Percentiles rank a stretch among this genome's conserved stretches.
phyloP scores from a whole-genome alignment of 2,113 vertebrate species.

The Siniperca knerii region DNA sequence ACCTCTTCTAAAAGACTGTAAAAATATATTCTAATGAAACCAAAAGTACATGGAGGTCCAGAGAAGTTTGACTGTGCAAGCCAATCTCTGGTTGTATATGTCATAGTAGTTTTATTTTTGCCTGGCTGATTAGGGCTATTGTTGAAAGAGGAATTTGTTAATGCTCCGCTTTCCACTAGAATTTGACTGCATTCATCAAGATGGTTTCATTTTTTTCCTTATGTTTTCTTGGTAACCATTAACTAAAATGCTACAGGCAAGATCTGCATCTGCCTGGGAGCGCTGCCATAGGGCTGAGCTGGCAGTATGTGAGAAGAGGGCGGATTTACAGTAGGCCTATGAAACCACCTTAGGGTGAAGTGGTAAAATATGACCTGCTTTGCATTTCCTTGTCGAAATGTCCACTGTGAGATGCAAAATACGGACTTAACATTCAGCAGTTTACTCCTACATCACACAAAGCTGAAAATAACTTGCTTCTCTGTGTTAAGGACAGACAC shows the following conservation, averaged over 20 bases:
- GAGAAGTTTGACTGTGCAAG: not conserved
- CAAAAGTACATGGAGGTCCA: slow-evolving; percentile 5
- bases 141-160: not conserved
- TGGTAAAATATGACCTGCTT: slow-evolving; percentile 50
- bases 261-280: slow-evolving; percentile 44
- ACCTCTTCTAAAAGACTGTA: not conserved
- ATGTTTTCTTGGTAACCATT: slow-evolving; percentile 23
- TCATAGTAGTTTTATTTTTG: not conserved
- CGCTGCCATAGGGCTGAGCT: slow-evolving; percentile 46
- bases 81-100: not conserved
- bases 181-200: not conserved
- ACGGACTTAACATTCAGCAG: slow-evolving; percentile 52
- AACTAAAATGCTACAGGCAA: slow-evolving; percentile 24
- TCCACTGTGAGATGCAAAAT: slow-evolving; percentile 56
- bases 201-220: not conserved
- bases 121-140: not conserved
- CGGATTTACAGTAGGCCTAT: slow-evolving; percentile 30
- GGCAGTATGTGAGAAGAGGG: not conserved
- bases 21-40: slow-evolving; percentile 13
- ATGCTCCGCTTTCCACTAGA: not conserved
- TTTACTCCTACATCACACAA: slow-evolving; percentile 25
- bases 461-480: not conserved
- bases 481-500: not conserved
- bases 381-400: slow-evolving; percentile 51
- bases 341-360: slow-evolving; percentile 45